Evolutionary conservation across 2,113 vertebrate species (phyloP), one percentile per base, ranked within the genome.

Genomic region (Xiphias gladius): DNA sequence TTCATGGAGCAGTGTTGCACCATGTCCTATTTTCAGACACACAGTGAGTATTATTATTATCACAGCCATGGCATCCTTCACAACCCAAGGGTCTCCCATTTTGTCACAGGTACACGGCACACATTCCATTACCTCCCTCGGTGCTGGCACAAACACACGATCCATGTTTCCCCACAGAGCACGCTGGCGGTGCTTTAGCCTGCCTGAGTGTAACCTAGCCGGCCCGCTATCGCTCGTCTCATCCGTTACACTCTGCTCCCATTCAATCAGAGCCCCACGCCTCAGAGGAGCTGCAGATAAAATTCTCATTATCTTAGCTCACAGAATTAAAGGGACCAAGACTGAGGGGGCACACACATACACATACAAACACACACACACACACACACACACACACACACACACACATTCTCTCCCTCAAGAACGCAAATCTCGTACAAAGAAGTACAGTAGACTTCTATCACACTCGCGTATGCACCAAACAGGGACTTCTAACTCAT

Each of bases 201-300:
- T 54, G 86, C 81, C 81, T 54, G 58, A 77, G 79, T 88, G 86
- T 88, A 91, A 93, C 87, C 83, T 76, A 92, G 85, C 86, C 69
- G 78, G 89, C 87, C 70, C 73, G 76, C 88, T 94, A 94, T 94
- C 93, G 76, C 82, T 83, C 62, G 79, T 91, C 92, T 95, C 94
- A 94, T 95, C 94, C 84, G 93, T 95, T 95, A 94, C 93, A 93
- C 89, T 91, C 87, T 94, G 92, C 91, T 95, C 94, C 92, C 94
- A 94, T 95, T 94, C 93, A 94, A 93, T 94, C 94, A 94, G 93
- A 92, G 83, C 66, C 85, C 76, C 71, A 65, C 79, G 90, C 89
- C 92, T 91, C 91, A 58, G 84, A 90, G 92, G 92, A 93, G 91
- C 88, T 66, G 78, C 82, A 94, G 95, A 95, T 95, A 95, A 94